Conservation (phyloP, 2,888 invertebrate species). For the Hyposoter didymator region DNA sequence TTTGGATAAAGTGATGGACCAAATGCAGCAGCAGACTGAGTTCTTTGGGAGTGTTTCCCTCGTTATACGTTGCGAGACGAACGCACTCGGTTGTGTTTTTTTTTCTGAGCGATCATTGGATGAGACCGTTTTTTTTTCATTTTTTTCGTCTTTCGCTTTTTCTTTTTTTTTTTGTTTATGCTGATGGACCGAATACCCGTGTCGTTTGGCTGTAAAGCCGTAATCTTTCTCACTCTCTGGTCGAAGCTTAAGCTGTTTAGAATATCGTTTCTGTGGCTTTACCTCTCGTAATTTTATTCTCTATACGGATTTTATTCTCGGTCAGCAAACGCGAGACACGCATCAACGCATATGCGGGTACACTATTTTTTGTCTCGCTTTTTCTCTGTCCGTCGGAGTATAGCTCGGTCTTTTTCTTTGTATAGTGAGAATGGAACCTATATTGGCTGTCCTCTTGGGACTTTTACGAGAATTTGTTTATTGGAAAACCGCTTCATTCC, state of each 20-base stretch:
- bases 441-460: constrained; percentile 28
- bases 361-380: constrained; percentile 16
- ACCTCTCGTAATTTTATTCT: constrained; percentile 45
- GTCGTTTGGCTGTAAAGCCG: constrained; percentile 9
- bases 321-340: constrained; percentile 34
- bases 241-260: constrained; percentile 24
- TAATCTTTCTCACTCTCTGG: constrained; percentile 27
- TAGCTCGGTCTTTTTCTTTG: not conserved
- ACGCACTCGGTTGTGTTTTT: constrained; percentile 1
- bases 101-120: constrained; percentile 4
- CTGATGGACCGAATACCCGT: not conserved
- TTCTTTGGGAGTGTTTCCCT: constrained; percentile 36
- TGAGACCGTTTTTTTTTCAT: constrained; percentile 6
- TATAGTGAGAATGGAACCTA: constrained; percentile 34
- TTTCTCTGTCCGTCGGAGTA: not conserved
- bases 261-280: constrained; percentile 15
- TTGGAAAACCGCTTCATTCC: constrained; percentile 56
- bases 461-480: constrained; percentile 54
- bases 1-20: not conserved
- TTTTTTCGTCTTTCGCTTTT: not conserved
- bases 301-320: constrained; percentile 40
- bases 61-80: constrained; percentile 36
- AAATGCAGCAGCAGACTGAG: constrained; percentile 21
- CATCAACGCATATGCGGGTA: constrained; percentile 48
- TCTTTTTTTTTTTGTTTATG: not conserved